Evolutionary conservation across 2,113 vertebrate species (phyloP).

Genomic region (Taurulus bubalis): DNA sequence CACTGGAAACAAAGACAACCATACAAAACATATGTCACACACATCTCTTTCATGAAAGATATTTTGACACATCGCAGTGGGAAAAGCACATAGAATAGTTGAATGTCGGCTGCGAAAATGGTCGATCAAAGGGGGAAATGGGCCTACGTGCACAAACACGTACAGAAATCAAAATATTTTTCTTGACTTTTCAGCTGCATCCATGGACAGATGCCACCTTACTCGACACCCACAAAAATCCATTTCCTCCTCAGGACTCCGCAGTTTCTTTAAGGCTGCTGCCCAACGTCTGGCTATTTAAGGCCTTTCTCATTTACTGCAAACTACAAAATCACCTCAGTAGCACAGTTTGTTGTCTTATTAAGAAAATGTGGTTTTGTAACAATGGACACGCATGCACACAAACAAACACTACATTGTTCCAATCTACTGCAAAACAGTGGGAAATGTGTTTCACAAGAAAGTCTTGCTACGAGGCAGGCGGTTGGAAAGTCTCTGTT

Average conservation of each 20-base stretch:
- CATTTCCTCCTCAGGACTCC: not conserved
- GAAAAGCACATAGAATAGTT: not conserved
- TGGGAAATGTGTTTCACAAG: not conserved
- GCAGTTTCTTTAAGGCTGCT: not conserved
- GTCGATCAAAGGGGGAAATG: not conserved
- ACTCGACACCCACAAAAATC: not conserved
- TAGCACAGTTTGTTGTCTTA: not conserved
- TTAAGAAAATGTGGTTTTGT: not conserved
- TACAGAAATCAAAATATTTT: not conserved
- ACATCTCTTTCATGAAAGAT: not conserved
- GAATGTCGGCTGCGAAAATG: not conserved
- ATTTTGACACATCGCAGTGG: not conserved
- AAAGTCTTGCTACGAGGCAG: not conserved
- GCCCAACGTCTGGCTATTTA: not conserved
- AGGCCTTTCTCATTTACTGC: not conserved
- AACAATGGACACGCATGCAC: not conserved
- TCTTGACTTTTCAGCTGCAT: not conserved
- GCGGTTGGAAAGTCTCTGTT: not conserved
- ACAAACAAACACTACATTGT: not conserved
- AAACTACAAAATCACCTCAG: not conserved
- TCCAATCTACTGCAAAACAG: not conserved
- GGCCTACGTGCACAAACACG: not conserved
- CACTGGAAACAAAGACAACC: slow-evolving; percentile 63
- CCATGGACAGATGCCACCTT: not conserved
- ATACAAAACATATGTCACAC: not conserved